Conservation (phyloP, 2,797 vertebrate genomes). For the Oryzias sinensis region DNA sequence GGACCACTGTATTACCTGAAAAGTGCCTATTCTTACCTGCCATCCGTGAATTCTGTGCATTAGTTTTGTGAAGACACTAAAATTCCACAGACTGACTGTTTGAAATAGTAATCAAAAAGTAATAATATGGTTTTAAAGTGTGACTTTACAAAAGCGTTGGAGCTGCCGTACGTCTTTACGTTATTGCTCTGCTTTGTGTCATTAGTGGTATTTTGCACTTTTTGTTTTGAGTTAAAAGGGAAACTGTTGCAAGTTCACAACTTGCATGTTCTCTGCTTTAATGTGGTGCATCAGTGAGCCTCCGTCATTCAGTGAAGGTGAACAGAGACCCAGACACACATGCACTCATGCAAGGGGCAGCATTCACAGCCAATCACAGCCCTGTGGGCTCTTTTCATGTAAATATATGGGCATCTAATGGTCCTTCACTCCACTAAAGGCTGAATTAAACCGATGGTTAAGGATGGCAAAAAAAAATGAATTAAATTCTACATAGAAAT, state of each 20-base stretch:
- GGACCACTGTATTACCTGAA: constrained; percentile 1
- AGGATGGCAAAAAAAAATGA: constrained; percentile 33
- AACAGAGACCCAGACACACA: constrained; percentile 38
- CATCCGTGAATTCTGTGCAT: constrained; percentile 11
- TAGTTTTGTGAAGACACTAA: constrained; percentile 11
- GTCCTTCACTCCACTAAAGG: constrained; percentile 9
- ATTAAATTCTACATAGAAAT: constrained; percentile 16
- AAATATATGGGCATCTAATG: constrained; percentile 1
- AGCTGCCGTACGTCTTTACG: constrained; percentile 18
- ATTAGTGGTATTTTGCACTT: constrained; percentile 26
- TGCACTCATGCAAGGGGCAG: constrained; percentile 71
- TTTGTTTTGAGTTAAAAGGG: constrained; percentile 79
- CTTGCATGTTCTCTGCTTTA: constrained; percentile 27
- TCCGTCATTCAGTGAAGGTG: constrained; percentile 5
- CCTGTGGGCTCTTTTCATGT: neutral
- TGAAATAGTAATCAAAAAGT: neutral
- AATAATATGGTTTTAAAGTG: neutral
- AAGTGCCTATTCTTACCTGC: constrained; percentile 12
- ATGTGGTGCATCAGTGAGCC: constrained; percentile 38
- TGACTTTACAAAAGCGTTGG: neutral
- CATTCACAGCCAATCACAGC: constrained; percentile 45
- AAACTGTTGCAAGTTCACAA: constrained; percentile 73
- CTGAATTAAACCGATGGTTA: constrained; percentile 26
- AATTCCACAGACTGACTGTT: neutral
- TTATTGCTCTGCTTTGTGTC: constrained; percentile 22